phyloP scores from a whole-genome alignment of 2,113 vertebrate genomes.

The Athene cunicularia region DNA sequence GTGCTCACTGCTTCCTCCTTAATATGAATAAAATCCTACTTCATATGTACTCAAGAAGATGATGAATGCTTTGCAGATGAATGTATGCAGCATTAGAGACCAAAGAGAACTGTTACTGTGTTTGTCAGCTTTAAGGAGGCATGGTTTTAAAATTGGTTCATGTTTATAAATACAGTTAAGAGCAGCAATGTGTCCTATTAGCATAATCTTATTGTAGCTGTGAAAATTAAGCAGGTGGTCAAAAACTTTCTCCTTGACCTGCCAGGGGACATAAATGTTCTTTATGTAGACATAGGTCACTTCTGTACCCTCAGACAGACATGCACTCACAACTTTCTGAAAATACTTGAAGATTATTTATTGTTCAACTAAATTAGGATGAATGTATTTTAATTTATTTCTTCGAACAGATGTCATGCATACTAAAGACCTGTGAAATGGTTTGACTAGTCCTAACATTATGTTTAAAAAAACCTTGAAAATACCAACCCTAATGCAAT shows the following conservation, averaged over 20 bases:
- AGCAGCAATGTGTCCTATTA: neutral
- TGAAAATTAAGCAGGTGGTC: neutral
- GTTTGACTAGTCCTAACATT: neutral
- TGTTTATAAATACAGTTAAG: neutral
- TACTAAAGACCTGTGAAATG: neutral
- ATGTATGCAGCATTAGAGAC: neutral
- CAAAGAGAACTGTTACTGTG: neutral
- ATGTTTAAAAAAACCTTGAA: neutral
- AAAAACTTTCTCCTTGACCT: neutral
- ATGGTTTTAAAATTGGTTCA: neutral
- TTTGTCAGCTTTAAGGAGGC: neutral
- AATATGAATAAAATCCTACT: neutral
- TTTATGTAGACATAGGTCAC: neutral
- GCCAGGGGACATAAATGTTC: neutral
- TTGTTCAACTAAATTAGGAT: constrained; percentile 6
- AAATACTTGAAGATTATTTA: neutral
- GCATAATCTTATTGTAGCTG: neutral
- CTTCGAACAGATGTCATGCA: neutral
- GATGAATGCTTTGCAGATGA: neutral
- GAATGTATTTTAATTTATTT: neutral
- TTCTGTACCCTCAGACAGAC: neutral
- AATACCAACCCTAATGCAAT: neutral
- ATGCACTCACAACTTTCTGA: neutral
- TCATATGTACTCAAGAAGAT: rapidly evolving
- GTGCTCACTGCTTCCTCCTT: neutral